Percentiles rank a stretch among this genome's conserved stretches.
These are phyloP conservation scores for Xiphias gladius DNA, from an alignment of 2,113 vertebrate species.

Conservation along the genomic window DNA sequence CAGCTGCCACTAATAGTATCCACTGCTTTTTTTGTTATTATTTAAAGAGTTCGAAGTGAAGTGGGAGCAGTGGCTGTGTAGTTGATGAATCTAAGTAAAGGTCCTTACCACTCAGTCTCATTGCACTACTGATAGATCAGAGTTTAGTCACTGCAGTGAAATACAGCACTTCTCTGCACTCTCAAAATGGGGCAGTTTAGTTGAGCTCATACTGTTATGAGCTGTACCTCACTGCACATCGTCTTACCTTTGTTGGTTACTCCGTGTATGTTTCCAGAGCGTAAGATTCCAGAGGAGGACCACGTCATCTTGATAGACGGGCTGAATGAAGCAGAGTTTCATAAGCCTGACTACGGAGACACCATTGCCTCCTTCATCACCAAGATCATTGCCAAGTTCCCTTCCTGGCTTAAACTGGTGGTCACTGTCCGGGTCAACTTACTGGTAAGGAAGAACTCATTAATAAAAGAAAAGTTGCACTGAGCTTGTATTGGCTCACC, in stretches of 20 bases:
- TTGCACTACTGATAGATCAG: conserved; percentile 1
- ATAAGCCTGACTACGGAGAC: conserved; percentile 98
- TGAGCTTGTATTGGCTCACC: not conserved
- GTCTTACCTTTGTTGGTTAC: conserved; percentile 5
- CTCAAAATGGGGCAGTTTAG: not conserved
- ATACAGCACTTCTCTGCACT: conserved; percentile 2
- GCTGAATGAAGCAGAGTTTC: conserved; percentile 98
- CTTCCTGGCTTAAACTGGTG: conserved; percentile 95
- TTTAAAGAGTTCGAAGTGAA: not conserved
- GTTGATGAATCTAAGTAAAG: conserved; percentile 1
- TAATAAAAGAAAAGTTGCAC: not conserved
- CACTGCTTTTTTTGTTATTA: not conserved
- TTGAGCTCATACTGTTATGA: not conserved
- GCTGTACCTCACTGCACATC: not conserved
- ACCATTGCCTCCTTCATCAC: conserved; percentile 95
- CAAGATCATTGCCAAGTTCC: conserved; percentile 93
- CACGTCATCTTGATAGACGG: conserved; percentile 96
- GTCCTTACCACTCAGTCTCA: conserved; percentile 8
- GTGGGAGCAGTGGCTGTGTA: not conserved
- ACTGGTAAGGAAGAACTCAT: conserved; percentile 87
- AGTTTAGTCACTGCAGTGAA: conserved; percentile 27
- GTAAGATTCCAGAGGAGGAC: conserved; percentile 95
- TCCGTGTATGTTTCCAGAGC: conserved; percentile 84
- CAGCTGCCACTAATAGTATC: conserved; percentile 1
- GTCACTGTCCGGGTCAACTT: conserved; percentile 94